Percentiles rank a stretch among this genome's conserved stretches.
These are phyloP conservation scores for Odocoileus virginianus DNA, from an alignment of 2,113 vertebrate genomes.

Conservation along the genomic window DNA sequence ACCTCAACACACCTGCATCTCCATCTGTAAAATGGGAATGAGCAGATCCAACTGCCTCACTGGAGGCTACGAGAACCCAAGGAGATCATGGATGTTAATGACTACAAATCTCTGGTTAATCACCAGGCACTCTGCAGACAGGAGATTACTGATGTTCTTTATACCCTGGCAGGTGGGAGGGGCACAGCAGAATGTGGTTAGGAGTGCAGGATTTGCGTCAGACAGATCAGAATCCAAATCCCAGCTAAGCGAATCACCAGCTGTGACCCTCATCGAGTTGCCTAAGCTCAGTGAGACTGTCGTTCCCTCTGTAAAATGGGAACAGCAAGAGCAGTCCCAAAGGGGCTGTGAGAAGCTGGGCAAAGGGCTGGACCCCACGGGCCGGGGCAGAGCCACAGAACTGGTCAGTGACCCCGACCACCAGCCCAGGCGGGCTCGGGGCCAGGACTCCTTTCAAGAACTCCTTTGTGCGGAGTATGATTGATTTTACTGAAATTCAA, in stretches of 20 bases:
- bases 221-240: not conserved
- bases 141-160: not conserved
- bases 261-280: not conserved
- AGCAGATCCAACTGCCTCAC: accelerated
- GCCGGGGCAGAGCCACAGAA: not conserved
- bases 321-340: not conserved
- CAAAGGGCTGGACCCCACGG: not conserved
- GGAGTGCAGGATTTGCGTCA: not conserved
- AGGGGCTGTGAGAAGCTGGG: not conserved
- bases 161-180: not conserved
- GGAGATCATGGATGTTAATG: accelerated
- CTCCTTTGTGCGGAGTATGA: not conserved
- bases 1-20: not conserved
- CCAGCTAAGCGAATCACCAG: not conserved
- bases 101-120: not conserved
- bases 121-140: not conserved
- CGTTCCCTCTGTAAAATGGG: not conserved
- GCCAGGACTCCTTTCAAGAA: not conserved
- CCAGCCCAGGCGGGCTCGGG: not conserved
- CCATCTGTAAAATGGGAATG: not conserved
- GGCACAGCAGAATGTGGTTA: not conserved
- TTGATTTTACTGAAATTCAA: constrained; percentile 35
- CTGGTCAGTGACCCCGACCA: too few species aligned
- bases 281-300: not conserved
- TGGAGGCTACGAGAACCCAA: not conserved